Evolutionary conservation across 2,113 vertebrate species (phyloP).

Genomic region (Prionailurus viverrinus): DNA sequence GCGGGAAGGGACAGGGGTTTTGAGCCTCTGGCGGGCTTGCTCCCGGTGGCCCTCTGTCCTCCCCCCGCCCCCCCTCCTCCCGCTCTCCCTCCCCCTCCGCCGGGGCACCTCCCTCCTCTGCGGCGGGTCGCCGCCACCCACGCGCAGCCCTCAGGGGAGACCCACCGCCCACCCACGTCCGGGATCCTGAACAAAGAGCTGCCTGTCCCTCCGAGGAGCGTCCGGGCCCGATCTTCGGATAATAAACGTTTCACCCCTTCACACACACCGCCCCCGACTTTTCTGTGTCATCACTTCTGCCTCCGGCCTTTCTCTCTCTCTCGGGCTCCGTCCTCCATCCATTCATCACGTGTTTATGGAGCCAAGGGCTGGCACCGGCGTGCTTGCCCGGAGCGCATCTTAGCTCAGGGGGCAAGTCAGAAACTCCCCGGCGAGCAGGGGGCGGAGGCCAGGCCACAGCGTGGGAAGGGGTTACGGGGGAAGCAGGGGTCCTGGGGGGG

Average conservation of each 20-base stretch:
- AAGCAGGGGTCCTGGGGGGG: neutral
- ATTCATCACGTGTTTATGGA: fast-evolving
- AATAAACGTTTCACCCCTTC: neutral
- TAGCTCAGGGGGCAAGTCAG: fast-evolving
- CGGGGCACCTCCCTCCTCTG: neutral
- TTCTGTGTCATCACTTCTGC: fast-evolving
- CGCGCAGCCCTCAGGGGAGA: neutral
- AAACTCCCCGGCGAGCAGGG: fast-evolving
- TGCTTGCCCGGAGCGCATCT: fast-evolving
- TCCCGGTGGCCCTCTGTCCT: neutral
- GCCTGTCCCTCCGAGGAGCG: neutral
- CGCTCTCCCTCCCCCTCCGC: neutral
- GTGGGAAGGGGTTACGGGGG: neutral
- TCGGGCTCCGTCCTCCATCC: neutral
- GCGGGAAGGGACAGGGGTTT: too few relatives aligned
- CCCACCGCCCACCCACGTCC: neutral
- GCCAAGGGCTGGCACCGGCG: fast-evolving
- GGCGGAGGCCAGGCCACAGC: fast-evolving
- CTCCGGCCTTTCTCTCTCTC: neutral
- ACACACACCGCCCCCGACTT: fast-evolving
- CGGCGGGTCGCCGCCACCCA: neutral
- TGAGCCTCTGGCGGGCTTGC: neutral
- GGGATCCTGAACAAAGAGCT: neutral
- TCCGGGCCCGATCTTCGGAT: neutral
- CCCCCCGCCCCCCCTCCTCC: fast-evolving